Evolutionary conservation across 2,888 invertebrate genomes (phyloP), one percentile per base, ranked within the genome.

Genomic region (Phlogophora meticulosa): DNA sequence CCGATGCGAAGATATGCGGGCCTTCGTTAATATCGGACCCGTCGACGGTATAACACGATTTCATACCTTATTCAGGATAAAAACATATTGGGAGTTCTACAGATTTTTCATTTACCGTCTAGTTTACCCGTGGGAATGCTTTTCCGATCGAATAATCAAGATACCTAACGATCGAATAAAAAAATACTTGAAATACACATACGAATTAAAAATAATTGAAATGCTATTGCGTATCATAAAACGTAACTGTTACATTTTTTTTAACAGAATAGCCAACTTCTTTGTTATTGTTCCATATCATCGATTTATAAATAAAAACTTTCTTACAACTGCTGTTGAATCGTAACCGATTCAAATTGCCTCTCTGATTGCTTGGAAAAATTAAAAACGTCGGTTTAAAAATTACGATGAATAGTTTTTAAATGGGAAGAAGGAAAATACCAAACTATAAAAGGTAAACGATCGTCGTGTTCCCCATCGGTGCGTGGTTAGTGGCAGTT

Each of bases 401-500:
- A 79, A 78, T 78, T 76, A 81, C 72, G 63, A 71, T 61, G 64
- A 70, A 72, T 65, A 69, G 70, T 63, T 74, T 83, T 77, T 66
- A 76, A 84, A 78, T 80, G 72, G 76, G 75, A 69, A 67, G 72
- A 79, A 80, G 70, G 64, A 76, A 80, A 79, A 78, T 78, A 85
- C 80, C 81, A 83, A 85, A 82, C 81, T 82, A 83, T 81, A 83
- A 84, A 87, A 87, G 82, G 87, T 85, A 84, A 87, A 82, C 72
- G 80, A 82, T 83, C 80, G 81, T 84, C 84, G 83, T 85, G 81
- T 85, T 86, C 88, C 83, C 85, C 85, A 83, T 70, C 76, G 82
- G 77, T 89, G 85, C 91, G 88, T 90, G 86, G 86, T 90, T 84
- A 84, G 86, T 83, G 86, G 87, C 83, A 78, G 80, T 86, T 93